Evolutionary conservation across 1,140 invertebrate genomes (phyloP).

Genomic region (Xylocopa sonorina): DNA sequence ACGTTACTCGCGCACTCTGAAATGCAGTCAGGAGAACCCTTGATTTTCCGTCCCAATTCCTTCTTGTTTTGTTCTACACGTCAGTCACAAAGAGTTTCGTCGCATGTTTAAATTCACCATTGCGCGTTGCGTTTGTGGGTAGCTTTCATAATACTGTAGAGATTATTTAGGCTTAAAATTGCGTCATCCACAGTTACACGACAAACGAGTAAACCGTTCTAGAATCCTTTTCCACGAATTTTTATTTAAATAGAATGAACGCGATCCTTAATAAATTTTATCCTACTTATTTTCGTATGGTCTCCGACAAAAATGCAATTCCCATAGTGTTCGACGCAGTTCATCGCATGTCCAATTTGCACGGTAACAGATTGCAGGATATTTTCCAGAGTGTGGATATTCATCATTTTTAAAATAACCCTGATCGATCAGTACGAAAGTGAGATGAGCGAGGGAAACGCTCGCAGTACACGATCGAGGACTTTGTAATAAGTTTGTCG

Average conservation of each 20-base stretch:
- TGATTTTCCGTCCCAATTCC: neutral
- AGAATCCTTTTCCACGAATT: neutral
- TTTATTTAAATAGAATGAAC: too few relatives aligned
- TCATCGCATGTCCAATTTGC: neutral
- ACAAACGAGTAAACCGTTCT: neutral
- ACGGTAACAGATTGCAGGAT: neutral
- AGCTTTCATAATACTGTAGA: neutral
- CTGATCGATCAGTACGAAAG: neutral
- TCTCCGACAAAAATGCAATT: too few relatives aligned
- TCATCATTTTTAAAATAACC: constrained; percentile 4
- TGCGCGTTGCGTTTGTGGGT: neutral
- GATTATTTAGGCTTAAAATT: neutral
- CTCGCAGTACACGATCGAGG: neutral
- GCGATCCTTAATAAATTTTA: too few relatives aligned
- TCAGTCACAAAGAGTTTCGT: neutral
- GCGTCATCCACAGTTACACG: neutral
- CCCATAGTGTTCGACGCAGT: neutral
- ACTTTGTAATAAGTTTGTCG: constrained; percentile 30
- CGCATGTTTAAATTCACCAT: neutral
- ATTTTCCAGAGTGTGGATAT: neutral
- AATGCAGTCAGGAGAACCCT: too few relatives aligned
- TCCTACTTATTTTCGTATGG: too few relatives aligned
- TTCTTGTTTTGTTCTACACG: neutral
- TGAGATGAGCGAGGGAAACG: neutral
- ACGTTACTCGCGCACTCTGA: too few relatives aligned